Evolutionary conservation across 1,140 invertebrate genomes (phyloP).

Genomic region (Dendrolimus kikuchii): DNA sequence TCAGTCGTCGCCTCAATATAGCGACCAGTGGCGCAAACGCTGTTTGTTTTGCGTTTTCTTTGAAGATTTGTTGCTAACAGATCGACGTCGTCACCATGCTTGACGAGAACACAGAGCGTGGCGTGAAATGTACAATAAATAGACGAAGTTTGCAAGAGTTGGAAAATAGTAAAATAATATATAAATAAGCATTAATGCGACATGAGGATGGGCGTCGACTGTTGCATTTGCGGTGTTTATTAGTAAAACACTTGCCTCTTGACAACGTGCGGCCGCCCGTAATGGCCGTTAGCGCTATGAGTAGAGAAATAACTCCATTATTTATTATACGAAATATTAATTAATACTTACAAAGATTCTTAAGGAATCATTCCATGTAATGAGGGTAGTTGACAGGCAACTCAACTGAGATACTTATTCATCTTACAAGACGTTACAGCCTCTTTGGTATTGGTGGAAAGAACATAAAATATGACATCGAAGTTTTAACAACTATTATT

Average conservation of each 20-base stretch:
- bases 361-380: no score
- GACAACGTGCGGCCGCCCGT: slow-evolving; percentile 69
- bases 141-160: slow-evolving; percentile 28
- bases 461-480: no score
- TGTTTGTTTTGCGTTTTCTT: slow-evolving; percentile 14
- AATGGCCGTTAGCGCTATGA: slow-evolving; percentile 71
- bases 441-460: no score
- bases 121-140: slow-evolving; percentile 22
- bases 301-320: slow-evolving; percentile 59
- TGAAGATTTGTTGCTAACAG: slow-evolving; percentile 25
- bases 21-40: slow-evolving; percentile 3
- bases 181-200: slow-evolving; percentile 71
- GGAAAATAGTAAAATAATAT: slow-evolving; percentile 59
- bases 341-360: neutral
- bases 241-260: slow-evolving; percentile 74
- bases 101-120: slow-evolving; percentile 22
- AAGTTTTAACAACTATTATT: no score
- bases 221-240: slow-evolving; percentile 59
- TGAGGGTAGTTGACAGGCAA: no score
- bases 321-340: slow-evolving; percentile 27
- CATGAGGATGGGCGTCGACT: slow-evolving; percentile 62
- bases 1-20: no score
- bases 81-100: slow-evolving; percentile 37
- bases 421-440: no score
- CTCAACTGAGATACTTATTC: no score